phyloP scores from a whole-genome alignment of 2,888 invertebrate species.

The Parnassius glacialis region DNA sequence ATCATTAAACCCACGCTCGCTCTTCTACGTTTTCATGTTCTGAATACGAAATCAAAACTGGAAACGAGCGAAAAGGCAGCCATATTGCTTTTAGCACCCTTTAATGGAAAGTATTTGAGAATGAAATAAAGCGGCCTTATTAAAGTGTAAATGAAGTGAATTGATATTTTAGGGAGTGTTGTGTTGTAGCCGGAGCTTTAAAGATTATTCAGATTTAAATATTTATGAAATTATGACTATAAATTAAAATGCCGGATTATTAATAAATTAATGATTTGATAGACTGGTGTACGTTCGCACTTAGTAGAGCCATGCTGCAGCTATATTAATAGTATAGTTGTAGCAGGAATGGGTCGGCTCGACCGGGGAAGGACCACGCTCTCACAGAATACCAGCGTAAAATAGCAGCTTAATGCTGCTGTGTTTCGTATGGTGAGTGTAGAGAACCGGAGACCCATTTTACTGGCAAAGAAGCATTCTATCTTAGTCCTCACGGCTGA shows the following conservation, averaged over 20 bases:
- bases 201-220: constrained; percentile 21
- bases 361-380: too few relatives aligned
- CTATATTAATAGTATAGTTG: too few relatives aligned
- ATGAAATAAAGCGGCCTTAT: constrained; percentile 60
- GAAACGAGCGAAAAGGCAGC: constrained; percentile 60
- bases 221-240: constrained; percentile 20
- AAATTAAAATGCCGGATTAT: constrained; percentile 12
- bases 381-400: too few relatives aligned
- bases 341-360: too few relatives aligned
- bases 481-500: too few relatives aligned
- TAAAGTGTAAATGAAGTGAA: constrained; percentile 69
- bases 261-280: not conserved
- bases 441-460: too few relatives aligned
- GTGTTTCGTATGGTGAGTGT: too few relatives aligned
- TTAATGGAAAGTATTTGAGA: constrained; percentile 61
- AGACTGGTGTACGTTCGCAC: too few relatives aligned
- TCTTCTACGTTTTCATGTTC: constrained; percentile 58
- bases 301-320: too few relatives aligned
- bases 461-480: too few relatives aligned
- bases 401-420: too few relatives aligned
- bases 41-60: constrained; percentile 69
- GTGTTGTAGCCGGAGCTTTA: constrained; percentile 41
- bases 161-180: constrained; percentile 61
- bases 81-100: constrained; percentile 76
- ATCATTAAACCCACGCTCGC: constrained; percentile 63